A percentile compares a stretch with the other conserved stretches of the same genome.
These are phyloP conservation scores for Lithobates sylvaticus DNA, from an alignment of 2,797 vertebrate genomes.

Conservation along the genomic window DNA sequence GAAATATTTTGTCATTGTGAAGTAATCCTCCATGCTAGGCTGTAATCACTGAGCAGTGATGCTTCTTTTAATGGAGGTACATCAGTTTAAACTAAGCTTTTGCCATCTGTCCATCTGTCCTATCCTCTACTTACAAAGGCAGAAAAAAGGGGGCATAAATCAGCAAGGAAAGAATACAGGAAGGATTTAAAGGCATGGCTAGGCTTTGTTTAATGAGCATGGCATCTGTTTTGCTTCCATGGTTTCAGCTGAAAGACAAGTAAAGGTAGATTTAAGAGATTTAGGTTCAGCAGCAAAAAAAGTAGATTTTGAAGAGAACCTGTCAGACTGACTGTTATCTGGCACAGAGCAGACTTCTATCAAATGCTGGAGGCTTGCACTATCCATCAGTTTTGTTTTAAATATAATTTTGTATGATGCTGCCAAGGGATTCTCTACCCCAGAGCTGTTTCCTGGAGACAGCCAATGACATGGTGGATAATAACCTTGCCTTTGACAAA, in stretches of 20 bases:
- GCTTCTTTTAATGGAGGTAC: slow-evolving; percentile 54
- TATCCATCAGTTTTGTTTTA: too few relatives aligned
- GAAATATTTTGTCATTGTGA: slow-evolving; percentile 55
- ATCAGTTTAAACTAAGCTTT: slow-evolving; percentile 59
- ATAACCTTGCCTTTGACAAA: too few relatives aligned
- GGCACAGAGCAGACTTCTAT: too few relatives aligned
- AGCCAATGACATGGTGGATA: too few relatives aligned
- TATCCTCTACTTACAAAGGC: slow-evolving; percentile 54
- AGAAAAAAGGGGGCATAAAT: slow-evolving; percentile 53
- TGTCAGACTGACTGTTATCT: too few relatives aligned
- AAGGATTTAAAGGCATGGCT: slow-evolving; percentile 36
- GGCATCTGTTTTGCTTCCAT: slow-evolving; percentile 38
- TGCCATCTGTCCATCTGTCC: slow-evolving; percentile 63
- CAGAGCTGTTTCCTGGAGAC: too few relatives aligned
- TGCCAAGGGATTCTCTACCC: too few relatives aligned
- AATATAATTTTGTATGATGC: too few relatives aligned
- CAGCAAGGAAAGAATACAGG: slow-evolving; percentile 29
- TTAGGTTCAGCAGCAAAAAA: neutral
- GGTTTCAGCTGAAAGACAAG: neutral
- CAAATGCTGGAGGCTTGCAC: too few relatives aligned
- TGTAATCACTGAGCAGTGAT: slow-evolving; percentile 53
- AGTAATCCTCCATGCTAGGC: slow-evolving; percentile 56
- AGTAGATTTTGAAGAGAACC: neutral
- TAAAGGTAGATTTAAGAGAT: slow-evolving; percentile 35
- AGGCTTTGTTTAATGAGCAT: slow-evolving; percentile 24